These are phyloP conservation scores for Poecilia wingei DNA, from an alignment of 2,797 vertebrate genomes.

Conservation along the genomic window DNA sequence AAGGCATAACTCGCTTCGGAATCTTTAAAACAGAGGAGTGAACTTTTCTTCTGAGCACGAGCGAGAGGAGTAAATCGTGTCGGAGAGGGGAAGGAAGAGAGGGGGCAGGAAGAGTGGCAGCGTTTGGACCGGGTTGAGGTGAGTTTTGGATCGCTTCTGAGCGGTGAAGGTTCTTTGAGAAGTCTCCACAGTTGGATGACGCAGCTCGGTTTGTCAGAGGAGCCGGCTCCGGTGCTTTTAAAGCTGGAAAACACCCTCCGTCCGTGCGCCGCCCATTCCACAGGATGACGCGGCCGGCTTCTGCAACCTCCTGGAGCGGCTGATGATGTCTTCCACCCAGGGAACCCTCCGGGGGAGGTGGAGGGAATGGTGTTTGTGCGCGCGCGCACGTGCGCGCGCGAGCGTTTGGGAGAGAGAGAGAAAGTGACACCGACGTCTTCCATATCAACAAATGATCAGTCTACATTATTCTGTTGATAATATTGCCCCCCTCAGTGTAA, in stretches of 20 bases:
- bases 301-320: constrained; percentile 67
- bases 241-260: constrained; percentile 93
- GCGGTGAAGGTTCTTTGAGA: constrained; percentile 66
- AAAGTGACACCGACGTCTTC: neutral
- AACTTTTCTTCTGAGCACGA: constrained; percentile 16
- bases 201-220: constrained; percentile 82
- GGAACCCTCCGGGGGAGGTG: constrained; percentile 70
- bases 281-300: constrained; percentile 83
- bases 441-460: neutral
- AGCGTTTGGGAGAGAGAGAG: neutral
- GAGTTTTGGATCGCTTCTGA: constrained; percentile 56
- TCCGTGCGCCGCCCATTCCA: constrained; percentile 77
- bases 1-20: constrained; percentile 21
- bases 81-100: neutral
- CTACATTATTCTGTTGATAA: neutral
- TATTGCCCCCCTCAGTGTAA: neutral
- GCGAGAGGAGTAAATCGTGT: neutral
- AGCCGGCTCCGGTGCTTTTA: constrained; percentile 87
- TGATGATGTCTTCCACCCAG: constrained; percentile 63
- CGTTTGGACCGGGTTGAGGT: constrained; percentile 38
- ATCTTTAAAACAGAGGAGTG: neutral
- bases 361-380: neutral
- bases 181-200: constrained; percentile 86
- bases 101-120: constrained; percentile 30
- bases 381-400: neutral